Evolutionary conservation across 2,888 invertebrate genomes (phyloP).

Genomic region (Drosophila testacea): DNA sequence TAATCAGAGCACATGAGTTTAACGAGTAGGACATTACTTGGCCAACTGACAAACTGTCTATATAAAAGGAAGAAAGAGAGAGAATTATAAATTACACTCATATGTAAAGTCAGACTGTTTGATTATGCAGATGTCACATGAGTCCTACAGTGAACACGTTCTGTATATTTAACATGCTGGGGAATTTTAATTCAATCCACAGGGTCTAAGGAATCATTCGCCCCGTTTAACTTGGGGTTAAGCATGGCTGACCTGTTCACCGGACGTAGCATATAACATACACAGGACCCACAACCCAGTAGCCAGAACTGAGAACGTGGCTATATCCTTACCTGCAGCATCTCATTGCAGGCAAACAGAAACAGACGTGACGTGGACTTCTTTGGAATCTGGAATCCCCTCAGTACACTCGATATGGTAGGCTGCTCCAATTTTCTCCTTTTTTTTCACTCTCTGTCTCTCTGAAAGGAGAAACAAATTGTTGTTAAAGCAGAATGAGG

Average conservation of each 20-base stretch:
- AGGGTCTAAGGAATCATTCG: conserved; percentile 38
- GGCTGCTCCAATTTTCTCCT: conserved; percentile 58
- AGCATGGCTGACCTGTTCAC: conserved; percentile 33
- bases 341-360: conserved; percentile 84
- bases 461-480: conserved; percentile 8
- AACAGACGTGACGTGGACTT: conserved; percentile 84
- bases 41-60: conserved; percentile 14
- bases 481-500: conserved; percentile 18
- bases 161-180: conserved; percentile 48
- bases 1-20: conserved; percentile 13
- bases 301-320: conserved; percentile 11
- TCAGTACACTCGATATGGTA: conserved; percentile 43
- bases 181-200: conserved; percentile 44
- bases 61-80: background rate
- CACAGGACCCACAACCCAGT: background rate
- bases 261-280: conserved; percentile 2
- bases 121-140: conserved; percentile 25
- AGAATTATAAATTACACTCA: conserved; percentile 13
- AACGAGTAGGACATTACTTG: conserved; percentile 16
- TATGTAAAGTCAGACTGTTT: conserved; percentile 10
- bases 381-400: conserved; percentile 81
- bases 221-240: conserved; percentile 34
- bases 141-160: conserved; percentile 13
- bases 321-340: conserved; percentile 76
- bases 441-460: background rate